Base-by-base conservation (phyloP, 1,140 invertebrate genomes). In the Aphis gossypii region DNA sequence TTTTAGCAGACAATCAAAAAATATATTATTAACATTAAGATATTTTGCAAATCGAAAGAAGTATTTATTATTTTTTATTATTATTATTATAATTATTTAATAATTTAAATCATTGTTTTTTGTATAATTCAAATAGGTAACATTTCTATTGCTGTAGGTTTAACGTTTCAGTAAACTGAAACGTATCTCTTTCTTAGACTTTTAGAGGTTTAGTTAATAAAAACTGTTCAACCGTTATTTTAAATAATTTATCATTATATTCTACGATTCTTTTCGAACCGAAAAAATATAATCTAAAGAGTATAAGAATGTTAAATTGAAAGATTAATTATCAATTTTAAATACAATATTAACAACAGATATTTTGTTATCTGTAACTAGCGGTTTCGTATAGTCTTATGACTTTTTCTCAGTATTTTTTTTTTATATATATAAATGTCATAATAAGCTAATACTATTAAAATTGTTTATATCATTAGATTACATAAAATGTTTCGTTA, bases 1-100 rank as follows among this genome's bases (percentile, higher is more conserved):
- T 60, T 68, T 92, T 51, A 92, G 68, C 44, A 92, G 68, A 92
- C 68, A 92, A 92, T 92, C 90, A 92, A 90, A 90, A 90, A 41
- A 41, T 41, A 90, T 41, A 38, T 38, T 35, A 90, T 54, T 87
- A 87, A 46, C 44, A 87, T 46, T 54, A 54, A 38, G 48, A 89
- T 54, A 56, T 38, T 25, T 60, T 90, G 41, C 38, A 44, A 90
- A 60, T 60, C 23, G 18, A 41, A 60, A 35, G 18, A 35, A 38
- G 1, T 56, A 23, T 46, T 44, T 25, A 44, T 25, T 46, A 41
- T 41, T 60, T 90, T 41, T 44, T 21, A 44, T 38, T n/a, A n/a
- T 82, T 14, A 35, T 44, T 21, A 84, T 38, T n/a, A n/a, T 82
- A 35, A 35, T 30, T 30, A 46, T 56, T 38, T 14, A 60, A 60